Percentiles rank a stretch among this genome's conserved stretches.
Conservation (phyloP, 1,140 invertebrate genomes). For the Zelostemma sp. region DNA sequence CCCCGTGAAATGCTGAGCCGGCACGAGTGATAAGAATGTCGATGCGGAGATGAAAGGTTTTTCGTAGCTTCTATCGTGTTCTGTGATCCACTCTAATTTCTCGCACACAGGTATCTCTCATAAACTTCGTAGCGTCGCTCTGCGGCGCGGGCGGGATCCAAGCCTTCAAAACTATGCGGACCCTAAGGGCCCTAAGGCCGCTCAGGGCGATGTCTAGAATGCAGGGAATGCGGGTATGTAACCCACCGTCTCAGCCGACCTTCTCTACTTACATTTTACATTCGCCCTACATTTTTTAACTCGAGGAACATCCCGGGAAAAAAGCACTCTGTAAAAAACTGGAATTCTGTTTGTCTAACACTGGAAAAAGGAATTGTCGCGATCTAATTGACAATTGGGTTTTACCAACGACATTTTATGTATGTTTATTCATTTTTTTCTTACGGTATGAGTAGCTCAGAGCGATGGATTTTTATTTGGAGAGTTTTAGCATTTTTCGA, state of each 20-base stretch:
- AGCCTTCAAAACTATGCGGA: constrained; percentile 98
- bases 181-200: constrained; percentile 92
- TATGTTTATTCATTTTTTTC: no score
- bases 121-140: constrained; percentile 96
- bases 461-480: no score
- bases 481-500: no score
- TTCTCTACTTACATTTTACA: constrained; percentile 51
- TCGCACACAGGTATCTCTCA: constrained; percentile 89
- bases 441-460: no score
- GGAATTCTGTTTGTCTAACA: no score
- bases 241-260: constrained; percentile 69
- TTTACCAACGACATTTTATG: no score
- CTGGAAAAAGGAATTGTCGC: no score
- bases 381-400: no score
- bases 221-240: constrained; percentile 98
- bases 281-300: constrained; percentile 10
- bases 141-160: constrained; percentile 94
- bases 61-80: constrained; percentile 52
- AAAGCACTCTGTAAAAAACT: no score
- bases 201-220: constrained; percentile 96
- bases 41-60: constrained; percentile 16
- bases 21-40: no score
- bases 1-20: constrained; percentile 10
- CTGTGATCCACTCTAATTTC: constrained; percentile 70
- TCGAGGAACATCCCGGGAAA: no score